A percentile compares a stretch with the other conserved stretches of the same genome.
phyloP scores from a whole-genome alignment of 2,113 vertebrate genomes.

The Pholis gunnellus region DNA sequence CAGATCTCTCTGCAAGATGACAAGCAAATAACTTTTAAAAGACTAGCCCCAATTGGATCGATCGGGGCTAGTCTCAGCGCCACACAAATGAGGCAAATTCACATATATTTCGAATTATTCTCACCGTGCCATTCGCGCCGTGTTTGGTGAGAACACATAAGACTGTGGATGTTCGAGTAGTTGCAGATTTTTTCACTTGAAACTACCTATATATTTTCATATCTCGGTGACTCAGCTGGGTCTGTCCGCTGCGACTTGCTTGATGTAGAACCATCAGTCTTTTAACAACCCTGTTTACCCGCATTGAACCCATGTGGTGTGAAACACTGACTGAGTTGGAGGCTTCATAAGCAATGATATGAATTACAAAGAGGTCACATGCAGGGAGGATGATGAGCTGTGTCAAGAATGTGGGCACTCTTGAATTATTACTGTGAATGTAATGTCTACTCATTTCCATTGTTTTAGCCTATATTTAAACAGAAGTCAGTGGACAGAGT shows the following conservation, averaged over 20 bases:
- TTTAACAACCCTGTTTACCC: not conserved
- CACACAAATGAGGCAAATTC: too few species aligned
- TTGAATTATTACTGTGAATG: not conserved
- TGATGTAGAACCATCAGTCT: not conserved
- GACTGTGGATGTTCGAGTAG: not conserved
- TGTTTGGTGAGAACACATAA: not conserved
- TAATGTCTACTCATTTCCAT: not conserved
- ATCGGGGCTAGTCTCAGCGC: too few species aligned
- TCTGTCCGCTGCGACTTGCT: not conserved
- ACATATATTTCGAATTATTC: too few species aligned
- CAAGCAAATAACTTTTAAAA: too few species aligned
- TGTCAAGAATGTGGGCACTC: not conserved
- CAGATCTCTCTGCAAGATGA: too few species aligned
- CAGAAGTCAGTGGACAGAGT: not conserved
- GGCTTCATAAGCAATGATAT: not conserved
- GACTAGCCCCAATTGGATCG: too few species aligned
- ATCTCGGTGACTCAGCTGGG: not conserved
- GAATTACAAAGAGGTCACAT: not conserved
- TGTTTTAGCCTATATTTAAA: not conserved
- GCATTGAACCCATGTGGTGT: not conserved
- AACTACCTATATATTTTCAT: not conserved
- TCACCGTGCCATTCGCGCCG: too few species aligned
- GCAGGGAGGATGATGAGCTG: conserved; percentile 10
- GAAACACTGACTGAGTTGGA: not conserved
- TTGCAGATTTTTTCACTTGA: not conserved